Evolutionary conservation across 2,888 invertebrate species (phyloP).

Genomic region (Ophion obscuratus): DNA sequence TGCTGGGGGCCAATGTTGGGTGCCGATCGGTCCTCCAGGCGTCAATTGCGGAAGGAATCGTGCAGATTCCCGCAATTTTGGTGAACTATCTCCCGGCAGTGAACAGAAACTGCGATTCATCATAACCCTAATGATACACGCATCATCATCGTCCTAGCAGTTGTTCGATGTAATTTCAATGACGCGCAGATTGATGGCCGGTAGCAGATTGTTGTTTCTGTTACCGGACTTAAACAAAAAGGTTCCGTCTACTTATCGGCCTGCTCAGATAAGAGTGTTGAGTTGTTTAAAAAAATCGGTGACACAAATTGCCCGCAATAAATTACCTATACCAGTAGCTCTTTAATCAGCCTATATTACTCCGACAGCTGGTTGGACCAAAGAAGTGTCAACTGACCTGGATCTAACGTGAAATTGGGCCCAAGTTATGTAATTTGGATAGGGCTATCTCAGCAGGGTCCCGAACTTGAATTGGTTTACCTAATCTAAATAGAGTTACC

Average conservation of each 20-base stretch:
- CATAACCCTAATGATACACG: slow-evolving; percentile 23
- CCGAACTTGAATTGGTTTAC: background rate
- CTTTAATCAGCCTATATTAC: background rate
- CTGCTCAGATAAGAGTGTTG: background rate
- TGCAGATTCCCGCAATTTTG: slow-evolving; percentile 17
- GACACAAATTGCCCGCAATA: background rate
- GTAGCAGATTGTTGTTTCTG: background rate
- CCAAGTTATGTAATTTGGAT: too few relatives aligned
- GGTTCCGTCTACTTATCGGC: background rate
- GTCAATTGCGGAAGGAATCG: slow-evolving; percentile 26
- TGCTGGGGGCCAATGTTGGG: slow-evolving; percentile 36
- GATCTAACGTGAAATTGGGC: background rate
- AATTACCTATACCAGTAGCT: background rate
- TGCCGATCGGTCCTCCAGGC: slow-evolving; percentile 43
- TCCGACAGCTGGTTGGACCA: background rate
- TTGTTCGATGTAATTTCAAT: slow-evolving; percentile 18
- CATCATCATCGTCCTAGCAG: background rate
- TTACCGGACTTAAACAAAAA: background rate
- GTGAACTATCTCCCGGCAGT: slow-evolving; percentile 11
- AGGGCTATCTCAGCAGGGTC: too few relatives aligned
- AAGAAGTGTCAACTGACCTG: background rate
- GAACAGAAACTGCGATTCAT: slow-evolving; percentile 3
- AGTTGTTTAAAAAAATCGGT: background rate
- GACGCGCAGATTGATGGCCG: background rate
- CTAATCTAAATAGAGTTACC: background rate